Evolutionary conservation across 2,113 vertebrate species (phyloP).

Genomic region (Syngnathus typhle): DNA sequence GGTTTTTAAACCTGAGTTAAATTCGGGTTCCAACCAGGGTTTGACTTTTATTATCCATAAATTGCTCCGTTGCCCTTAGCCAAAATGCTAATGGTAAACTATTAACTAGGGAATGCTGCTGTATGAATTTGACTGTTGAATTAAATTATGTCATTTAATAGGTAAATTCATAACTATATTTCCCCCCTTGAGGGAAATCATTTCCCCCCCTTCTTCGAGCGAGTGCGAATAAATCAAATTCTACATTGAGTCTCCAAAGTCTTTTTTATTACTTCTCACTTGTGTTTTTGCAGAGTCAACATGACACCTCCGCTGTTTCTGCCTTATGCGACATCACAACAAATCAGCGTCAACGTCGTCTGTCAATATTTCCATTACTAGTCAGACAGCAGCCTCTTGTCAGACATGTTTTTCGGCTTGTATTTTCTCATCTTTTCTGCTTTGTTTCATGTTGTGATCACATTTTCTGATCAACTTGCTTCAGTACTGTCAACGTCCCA

Average conservation of each 20-base stretch:
- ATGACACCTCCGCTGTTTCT: conserved; percentile 7
- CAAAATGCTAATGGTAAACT: neutral
- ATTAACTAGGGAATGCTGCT: neutral
- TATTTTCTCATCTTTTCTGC: neutral
- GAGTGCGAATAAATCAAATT: neutral
- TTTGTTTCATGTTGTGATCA: conserved; percentile 2
- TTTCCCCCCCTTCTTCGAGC: neutral
- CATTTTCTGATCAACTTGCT: neutral
- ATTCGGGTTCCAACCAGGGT: neutral
- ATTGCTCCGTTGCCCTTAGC: neutral
- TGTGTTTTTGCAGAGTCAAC: conserved; percentile 4
- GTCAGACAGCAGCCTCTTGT: neutral
- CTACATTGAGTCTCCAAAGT: neutral
- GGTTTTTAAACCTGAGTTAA: too few species aligned
- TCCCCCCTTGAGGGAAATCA: neutral
- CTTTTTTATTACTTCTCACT: conserved; percentile 1
- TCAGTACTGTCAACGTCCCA: conserved; percentile 1
- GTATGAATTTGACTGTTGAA: neutral
- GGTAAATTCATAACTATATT: neutral
- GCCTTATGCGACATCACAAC: neutral
- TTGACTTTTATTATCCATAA: neutral
- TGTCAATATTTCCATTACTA: conserved; percentile 10
- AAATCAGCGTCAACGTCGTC: conserved; percentile 1
- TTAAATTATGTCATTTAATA: neutral
- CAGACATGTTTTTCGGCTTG: neutral